Evolutionary conservation across 2,888 invertebrate genomes (phyloP).

Genomic region (Lymantria monacha): DNA sequence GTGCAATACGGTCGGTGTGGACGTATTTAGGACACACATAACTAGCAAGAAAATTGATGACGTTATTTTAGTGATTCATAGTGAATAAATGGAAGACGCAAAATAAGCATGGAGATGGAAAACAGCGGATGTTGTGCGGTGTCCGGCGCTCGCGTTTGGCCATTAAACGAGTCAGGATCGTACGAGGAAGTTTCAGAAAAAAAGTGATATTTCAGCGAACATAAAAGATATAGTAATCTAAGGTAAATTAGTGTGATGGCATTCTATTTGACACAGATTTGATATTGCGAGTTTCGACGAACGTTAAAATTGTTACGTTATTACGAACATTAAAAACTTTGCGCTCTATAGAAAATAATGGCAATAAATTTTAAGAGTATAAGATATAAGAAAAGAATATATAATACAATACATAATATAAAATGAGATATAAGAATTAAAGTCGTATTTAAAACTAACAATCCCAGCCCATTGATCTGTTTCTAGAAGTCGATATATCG

Average conservation of each 20-base stretch:
- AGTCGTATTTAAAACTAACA: too few relatives aligned
- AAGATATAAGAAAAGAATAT: too few relatives aligned
- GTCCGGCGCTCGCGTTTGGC: conserved; percentile 51
- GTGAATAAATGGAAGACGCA: conserved; percentile 39
- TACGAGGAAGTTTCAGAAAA: conserved; percentile 51
- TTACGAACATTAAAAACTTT: too few relatives aligned
- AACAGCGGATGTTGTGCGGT: conserved; percentile 60
- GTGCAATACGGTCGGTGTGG: conserved; percentile 13
- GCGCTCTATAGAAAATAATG: too few relatives aligned
- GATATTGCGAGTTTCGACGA: conserved; percentile 33
- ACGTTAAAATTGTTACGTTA: conserved; percentile 16
- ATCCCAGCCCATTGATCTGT: too few relatives aligned
- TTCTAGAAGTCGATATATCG: too few relatives aligned
- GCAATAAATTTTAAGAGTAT: too few relatives aligned
- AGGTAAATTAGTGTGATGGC: conserved; percentile 44
- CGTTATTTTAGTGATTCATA: conserved; percentile 30
- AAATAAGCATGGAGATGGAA: conserved; percentile 55
- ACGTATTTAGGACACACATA: conserved; percentile 1
- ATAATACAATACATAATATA: too few relatives aligned
- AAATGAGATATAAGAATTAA: too few relatives aligned
- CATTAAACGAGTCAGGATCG: conserved; percentile 56
- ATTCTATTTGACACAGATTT: conserved; percentile 42
- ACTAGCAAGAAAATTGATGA: conserved; percentile 19
- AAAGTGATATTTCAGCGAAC: conserved; percentile 48
- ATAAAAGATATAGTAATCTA: conserved; percentile 45